phyloP scores from a whole-genome alignment of 1,140 invertebrate species.

The Dolichoris vasculosae region DNA sequence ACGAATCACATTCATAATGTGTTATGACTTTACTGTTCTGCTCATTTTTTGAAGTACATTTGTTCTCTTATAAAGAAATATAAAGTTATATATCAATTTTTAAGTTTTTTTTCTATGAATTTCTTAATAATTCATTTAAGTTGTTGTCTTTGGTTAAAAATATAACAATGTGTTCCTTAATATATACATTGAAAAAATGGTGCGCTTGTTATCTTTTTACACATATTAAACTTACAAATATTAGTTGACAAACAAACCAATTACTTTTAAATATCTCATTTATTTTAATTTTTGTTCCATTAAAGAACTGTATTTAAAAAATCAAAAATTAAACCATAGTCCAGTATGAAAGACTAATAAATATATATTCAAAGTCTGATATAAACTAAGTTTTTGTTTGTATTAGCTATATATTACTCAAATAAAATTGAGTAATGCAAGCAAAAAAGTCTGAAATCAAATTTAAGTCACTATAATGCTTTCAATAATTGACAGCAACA shows the following conservation, averaged over 20 bases:
- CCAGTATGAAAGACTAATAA: too few species aligned
- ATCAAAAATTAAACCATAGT: too few species aligned
- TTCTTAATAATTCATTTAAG: constrained; percentile 26
- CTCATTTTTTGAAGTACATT: constrained; percentile 11
- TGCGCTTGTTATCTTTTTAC: neutral
- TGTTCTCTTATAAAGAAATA: neutral
- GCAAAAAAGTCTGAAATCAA: too few species aligned
- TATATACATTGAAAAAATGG: neutral
- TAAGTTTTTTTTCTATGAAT: neutral
- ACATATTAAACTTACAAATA: too few species aligned
- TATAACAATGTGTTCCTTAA: constrained; percentile 31
- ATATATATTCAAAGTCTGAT: too few species aligned
- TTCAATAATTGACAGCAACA: neutral
- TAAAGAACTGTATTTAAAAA: neutral
- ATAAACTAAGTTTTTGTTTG: too few species aligned
- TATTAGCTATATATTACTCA: neutral
- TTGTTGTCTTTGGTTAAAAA: constrained; percentile 47
- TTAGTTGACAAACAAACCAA: too few species aligned
- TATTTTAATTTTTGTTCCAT: neutral
- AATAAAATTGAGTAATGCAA: too few species aligned
- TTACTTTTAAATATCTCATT: too few species aligned
- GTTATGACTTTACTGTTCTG: constrained; percentile 18
- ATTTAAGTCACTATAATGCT: too few species aligned
- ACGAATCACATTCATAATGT: constrained; percentile 33
- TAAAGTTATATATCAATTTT: neutral